A percentile compares a stretch with the other conserved stretches of the same genome.
Conservation (phyloP, 2,113 vertebrate species). For the Anolis sagrei region DNA sequence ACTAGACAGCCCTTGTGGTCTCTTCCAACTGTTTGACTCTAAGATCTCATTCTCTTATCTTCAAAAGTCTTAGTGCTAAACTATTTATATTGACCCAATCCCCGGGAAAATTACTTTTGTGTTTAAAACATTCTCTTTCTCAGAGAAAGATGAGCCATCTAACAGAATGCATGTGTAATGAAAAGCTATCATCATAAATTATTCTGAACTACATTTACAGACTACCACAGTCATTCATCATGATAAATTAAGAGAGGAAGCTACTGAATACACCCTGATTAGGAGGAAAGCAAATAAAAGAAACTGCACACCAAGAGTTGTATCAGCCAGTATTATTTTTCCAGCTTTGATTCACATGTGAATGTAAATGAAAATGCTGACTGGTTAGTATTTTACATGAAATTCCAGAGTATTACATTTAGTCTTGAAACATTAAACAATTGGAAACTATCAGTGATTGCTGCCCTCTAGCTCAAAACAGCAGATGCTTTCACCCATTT, state of each 20-base stretch:
- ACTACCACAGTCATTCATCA: constrained; percentile 51
- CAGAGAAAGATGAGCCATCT: background rate
- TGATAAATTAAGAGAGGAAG: constrained; percentile 38
- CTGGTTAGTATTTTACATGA: constrained; percentile 19
- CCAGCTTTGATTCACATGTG: constrained; percentile 37
- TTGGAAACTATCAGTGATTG: background rate
- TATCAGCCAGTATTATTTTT: constrained; percentile 30
- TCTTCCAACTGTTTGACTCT: too few species aligned
- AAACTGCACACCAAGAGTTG: constrained; percentile 49
- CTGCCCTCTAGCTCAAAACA: fast-evolving
- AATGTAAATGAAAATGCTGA: constrained; percentile 37
- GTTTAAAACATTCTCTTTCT: constrained; percentile 27
- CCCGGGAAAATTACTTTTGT: constrained; percentile 14
- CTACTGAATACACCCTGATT: constrained; percentile 25
- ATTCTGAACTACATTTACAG: constrained; percentile 48
- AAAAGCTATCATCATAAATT: constrained; percentile 51
- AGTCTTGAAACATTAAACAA: constrained; percentile 2
- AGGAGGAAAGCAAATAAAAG: constrained; percentile 29
- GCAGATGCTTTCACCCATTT: background rate
- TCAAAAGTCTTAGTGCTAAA: background rate
- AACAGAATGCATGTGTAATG: constrained; percentile 12
- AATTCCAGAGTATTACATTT: constrained; percentile 28
- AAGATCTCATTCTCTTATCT: background rate
- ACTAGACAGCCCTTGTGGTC: too few species aligned
- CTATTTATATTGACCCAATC: background rate